Conservation (phyloP, 2,113 vertebrate genomes). For the Dissostichus mawsoni region DNA sequence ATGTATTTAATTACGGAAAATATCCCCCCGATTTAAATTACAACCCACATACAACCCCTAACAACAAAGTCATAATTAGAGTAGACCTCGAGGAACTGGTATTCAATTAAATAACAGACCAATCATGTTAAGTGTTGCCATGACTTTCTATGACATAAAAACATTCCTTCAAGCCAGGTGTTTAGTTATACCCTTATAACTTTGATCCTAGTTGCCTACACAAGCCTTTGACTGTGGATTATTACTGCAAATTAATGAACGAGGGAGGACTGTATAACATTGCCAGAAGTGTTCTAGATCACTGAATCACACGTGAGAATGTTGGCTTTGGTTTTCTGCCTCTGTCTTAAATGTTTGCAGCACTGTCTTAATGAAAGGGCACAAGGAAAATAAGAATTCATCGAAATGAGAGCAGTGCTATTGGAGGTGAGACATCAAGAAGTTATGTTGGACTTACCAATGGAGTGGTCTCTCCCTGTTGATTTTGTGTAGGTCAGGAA, state of each 20-base stretch:
- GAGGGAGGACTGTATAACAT: background rate
- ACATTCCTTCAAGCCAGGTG: background rate
- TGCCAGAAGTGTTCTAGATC: background rate
- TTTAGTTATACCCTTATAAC: background rate
- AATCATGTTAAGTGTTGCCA: background rate
- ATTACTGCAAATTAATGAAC: background rate
- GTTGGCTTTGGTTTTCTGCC: background rate
- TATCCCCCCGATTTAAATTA: background rate
- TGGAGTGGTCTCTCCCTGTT: conserved; percentile 91
- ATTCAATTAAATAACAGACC: background rate
- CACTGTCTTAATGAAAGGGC: background rate
- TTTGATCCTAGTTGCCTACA: background rate
- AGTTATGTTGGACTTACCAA: conserved; percentile 83
- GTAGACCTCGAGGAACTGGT: too few relatives aligned
- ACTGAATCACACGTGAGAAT: background rate
- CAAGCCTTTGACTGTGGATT: background rate
- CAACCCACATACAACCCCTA: background rate
- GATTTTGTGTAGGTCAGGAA: conserved; percentile 97
- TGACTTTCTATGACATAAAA: background rate
- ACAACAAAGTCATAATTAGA: background rate
- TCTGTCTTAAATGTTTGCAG: background rate
- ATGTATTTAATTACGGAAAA: too few relatives aligned
- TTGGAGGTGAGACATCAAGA: background rate
- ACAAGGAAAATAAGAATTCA: background rate
- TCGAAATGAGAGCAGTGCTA: background rate